phyloP scores from a whole-genome alignment of 2,797 vertebrate species.

The Acanthopagrus latus region DNA sequence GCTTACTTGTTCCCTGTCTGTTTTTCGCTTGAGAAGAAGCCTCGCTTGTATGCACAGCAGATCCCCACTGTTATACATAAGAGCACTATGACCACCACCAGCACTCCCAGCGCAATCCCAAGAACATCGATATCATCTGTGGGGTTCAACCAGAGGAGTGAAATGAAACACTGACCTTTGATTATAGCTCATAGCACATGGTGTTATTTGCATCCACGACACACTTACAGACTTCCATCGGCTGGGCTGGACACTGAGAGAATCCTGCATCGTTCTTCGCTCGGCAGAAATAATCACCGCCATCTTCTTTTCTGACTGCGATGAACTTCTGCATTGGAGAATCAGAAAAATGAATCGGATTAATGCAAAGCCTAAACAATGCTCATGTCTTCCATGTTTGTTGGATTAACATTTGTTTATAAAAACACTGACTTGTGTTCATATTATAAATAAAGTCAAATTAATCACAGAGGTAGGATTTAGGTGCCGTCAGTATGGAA shows the following conservation, averaged over 20 bases:
- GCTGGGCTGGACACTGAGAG: constrained; percentile 90
- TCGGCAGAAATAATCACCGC: constrained; percentile 93
- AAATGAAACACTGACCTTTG: not conserved
- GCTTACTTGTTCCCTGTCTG: constrained; percentile 92
- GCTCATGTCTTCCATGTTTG: not conserved
- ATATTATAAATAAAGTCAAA: not conserved
- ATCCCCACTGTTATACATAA: constrained; percentile 92
- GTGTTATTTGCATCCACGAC: not conserved
- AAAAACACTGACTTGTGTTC: too few species aligned
- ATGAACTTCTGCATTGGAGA: constrained; percentile 87
- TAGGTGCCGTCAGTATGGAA: not conserved
- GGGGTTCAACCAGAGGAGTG: constrained; percentile 20
- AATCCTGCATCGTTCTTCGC: constrained; percentile 93
- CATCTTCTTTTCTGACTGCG: constrained; percentile 92
- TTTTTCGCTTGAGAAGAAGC: constrained; percentile 91
- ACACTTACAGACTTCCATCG: constrained; percentile 98
- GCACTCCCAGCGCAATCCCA: constrained; percentile 92
- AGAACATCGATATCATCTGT: constrained; percentile 94
- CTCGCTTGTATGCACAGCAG: constrained; percentile 95
- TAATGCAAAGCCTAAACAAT: not conserved
- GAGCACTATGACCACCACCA: constrained; percentile 93
- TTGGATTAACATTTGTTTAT: not conserved
- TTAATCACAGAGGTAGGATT: not conserved
- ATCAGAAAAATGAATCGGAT: constrained; percentile 7
- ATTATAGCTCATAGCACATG: not conserved